These are phyloP conservation scores for Drosophila busckii DNA, from an alignment of 1,140 invertebrate species.

Conservation along the genomic window DNA sequence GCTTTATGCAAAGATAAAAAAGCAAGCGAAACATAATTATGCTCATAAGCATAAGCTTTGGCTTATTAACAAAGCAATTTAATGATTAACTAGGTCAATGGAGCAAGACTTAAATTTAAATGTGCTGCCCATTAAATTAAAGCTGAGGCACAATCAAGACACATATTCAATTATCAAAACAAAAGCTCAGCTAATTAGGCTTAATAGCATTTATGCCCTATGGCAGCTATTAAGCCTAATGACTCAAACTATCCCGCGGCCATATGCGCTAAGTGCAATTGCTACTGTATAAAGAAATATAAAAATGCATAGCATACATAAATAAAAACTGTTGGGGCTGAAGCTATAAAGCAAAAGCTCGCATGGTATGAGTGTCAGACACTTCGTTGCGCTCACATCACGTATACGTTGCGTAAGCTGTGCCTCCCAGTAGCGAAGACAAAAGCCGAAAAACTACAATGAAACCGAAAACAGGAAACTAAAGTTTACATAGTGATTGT, in stretches of 20 bases:
- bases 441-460: constrained; percentile 33
- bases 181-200: constrained; percentile 50
- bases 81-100: too few species aligned
- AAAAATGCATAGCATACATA: constrained; percentile 42
- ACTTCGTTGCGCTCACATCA: constrained; percentile 29
- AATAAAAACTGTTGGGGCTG: too few species aligned
- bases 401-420: constrained; percentile 33
- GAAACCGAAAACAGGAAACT: constrained; percentile 42
- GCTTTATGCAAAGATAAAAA: constrained; percentile 16
- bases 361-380: constrained; percentile 12
- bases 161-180: constrained; percentile 40
- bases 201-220: constrained; percentile 52
- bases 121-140: too few species aligned
- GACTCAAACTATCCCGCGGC: constrained; percentile 4
- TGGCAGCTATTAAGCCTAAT: constrained; percentile 31
- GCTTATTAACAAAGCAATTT: too few species aligned
- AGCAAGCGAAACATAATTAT: neutral
- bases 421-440: constrained; percentile 5
- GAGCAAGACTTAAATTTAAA: too few species aligned
- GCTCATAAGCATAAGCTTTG: too few species aligned
- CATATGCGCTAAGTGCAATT: neutral
- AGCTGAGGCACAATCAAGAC: too few species aligned
- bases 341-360: constrained; percentile 9
- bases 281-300: constrained; percentile 31
- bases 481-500: constrained; percentile 15